phyloP scores from a whole-genome alignment of 2,888 invertebrate species.

The Ptilodon capucinus region DNA sequence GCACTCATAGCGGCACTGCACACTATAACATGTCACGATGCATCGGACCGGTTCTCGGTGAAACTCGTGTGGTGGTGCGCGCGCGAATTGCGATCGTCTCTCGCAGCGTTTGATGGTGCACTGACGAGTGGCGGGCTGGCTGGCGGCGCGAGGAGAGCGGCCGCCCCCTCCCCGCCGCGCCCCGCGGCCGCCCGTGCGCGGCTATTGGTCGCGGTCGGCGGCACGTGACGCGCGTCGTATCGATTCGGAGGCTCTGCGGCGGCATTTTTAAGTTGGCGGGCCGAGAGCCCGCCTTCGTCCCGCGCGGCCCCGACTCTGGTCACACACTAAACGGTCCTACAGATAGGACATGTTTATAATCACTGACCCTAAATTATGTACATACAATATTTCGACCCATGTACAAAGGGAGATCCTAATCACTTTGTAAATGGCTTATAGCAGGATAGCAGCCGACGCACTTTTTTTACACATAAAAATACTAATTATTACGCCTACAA shows the following conservation, averaged over 20 bases:
- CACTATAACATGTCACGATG: constrained; percentile 72
- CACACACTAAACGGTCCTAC: constrained; percentile 43
- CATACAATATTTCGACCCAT: too few species aligned
- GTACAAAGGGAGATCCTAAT: too few species aligned
- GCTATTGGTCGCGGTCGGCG: constrained; percentile 76
- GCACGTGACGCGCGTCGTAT: constrained; percentile 88
- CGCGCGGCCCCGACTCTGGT: constrained; percentile 63
- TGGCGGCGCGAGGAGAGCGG: constrained; percentile 31
- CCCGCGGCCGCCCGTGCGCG: constrained; percentile 63
- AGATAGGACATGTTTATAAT: constrained; percentile 18
- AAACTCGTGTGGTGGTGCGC: constrained; percentile 50
- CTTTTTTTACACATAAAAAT: too few species aligned
- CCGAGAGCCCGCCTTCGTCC: constrained; percentile 75
- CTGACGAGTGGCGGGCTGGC: constrained; percentile 58
- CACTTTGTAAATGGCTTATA: too few species aligned
- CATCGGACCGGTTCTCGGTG: constrained; percentile 73
- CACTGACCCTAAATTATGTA: not conserved
- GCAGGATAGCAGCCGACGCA: too few species aligned
- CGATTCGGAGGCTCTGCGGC: constrained; percentile 91
- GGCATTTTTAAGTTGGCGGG: constrained; percentile 90
- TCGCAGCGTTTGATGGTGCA: constrained; percentile 58
- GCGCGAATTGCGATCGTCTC: constrained; percentile 50
- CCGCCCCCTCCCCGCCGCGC: constrained; percentile 54
- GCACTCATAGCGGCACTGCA: constrained; percentile 74
- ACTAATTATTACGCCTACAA: too few species aligned